Base-by-base conservation (phyloP, 2,888 invertebrate species). In the Isoperla grammatica region DNA sequence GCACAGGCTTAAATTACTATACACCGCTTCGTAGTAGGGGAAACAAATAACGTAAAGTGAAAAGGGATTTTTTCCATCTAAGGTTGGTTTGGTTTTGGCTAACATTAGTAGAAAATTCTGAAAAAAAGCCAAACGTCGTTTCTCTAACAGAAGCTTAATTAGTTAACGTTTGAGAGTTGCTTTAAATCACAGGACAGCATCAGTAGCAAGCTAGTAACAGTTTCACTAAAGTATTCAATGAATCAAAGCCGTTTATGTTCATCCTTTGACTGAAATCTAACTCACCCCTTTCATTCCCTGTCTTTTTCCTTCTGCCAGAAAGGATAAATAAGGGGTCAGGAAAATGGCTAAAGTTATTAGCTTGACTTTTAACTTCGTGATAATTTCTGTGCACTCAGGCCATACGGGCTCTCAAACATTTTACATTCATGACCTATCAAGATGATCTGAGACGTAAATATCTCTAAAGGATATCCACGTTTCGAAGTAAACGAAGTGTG, bases 121-220 rank as follows among this genome's bases (percentile, higher is more conserved):
- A 70, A 71, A 74, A 74, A 74, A 74, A 73, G 72, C 72, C 70
- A 72, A 73, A 73, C 74, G 73, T 72, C 74, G 71, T 74, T 74
- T 70, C 73, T 73, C 53, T 74, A 75, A 75, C 75, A 75, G 75
- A 73, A 71, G 74, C 74, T 76, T 76, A 76, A 76, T 76, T 76
- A 76, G 75, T 73, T 74, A 75, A 73, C 74, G 74, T 74, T 75
- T 74, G 71, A 71, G 69, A 69, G 62, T 70, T 69, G 72, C 71
- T 72, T 71, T 72, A 72, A 74, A 74, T 74, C 73, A 73, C 70
- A 69, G 67, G 69, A 66, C 70, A 70, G 68, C 59, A 54, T 48
- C 59, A 60, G 58, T 59, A 22, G 56, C 48, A 42, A 60, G 53
- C 37, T 53, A 53, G 39, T 53, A 37, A 37, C 55, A 48, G 39